A percentile compares a stretch with the other conserved stretches of the same genome.
Evolutionary conservation across 2,797 vertebrate genomes (phyloP).

Genomic region (Nannoperca obscura): DNA sequence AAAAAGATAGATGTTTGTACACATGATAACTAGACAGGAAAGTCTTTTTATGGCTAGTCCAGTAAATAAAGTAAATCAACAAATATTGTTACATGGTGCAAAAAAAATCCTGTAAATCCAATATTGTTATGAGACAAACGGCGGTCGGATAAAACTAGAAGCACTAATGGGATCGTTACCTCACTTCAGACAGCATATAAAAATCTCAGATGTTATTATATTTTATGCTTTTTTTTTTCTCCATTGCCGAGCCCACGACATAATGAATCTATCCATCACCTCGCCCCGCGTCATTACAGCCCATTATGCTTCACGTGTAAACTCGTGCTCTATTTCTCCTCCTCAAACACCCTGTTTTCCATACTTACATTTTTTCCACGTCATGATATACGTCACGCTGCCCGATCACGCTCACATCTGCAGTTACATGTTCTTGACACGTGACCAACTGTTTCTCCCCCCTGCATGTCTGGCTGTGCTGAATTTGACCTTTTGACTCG

Average conservation of each 20-base stretch:
- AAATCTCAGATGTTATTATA: not conserved
- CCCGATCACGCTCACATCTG: slow-evolving; percentile 7
- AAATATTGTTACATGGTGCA: not conserved
- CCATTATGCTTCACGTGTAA: slow-evolving; percentile 20
- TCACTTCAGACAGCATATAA: not conserved
- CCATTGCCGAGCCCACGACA: not conserved
- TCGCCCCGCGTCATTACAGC: slow-evolving; percentile 20
- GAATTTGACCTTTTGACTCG: slow-evolving; percentile 2
- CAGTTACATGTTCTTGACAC: slow-evolving; percentile 8
- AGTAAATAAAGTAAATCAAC: not conserved
- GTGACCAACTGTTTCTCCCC: not conserved
- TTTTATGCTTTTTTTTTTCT: not conserved
- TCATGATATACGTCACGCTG: slow-evolving; percentile 32
- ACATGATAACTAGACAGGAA: too few relatives aligned
- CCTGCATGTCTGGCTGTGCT: slow-evolving; percentile 1
- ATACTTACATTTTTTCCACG: slow-evolving; percentile 39
- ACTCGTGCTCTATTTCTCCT: slow-evolving; percentile 52
- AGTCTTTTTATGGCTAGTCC: not conserved
- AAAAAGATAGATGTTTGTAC: too few relatives aligned
- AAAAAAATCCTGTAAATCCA: not conserved
- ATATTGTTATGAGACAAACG: not conserved
- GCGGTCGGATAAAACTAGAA: not conserved
- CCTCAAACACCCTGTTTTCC: slow-evolving; percentile 36
- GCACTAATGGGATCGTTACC: not conserved
- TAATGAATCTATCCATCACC: slow-evolving; percentile 28